These are phyloP conservation scores for Odontocerum albicorne DNA, from an alignment of 2,888 invertebrate genomes.

Conservation along the genomic window DNA sequence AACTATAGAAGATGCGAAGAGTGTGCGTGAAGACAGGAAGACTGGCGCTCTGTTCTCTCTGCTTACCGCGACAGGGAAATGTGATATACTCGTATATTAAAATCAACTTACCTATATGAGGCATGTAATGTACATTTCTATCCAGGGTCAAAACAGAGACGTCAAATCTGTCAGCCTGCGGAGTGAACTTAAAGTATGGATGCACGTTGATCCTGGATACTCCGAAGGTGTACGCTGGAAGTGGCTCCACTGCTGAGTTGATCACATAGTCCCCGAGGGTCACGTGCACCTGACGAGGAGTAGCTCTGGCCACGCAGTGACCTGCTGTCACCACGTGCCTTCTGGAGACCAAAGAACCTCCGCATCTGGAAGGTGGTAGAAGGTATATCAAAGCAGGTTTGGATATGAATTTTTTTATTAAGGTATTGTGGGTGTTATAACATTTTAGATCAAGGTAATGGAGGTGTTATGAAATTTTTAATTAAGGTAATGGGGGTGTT, in stretches of 20 bases:
- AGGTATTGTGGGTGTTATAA: too few species aligned
- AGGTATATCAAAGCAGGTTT: slow-evolving; percentile 5
- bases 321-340: slow-evolving; percentile 93
- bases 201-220: slow-evolving; percentile 89
- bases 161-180: slow-evolving; percentile 89
- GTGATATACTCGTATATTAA: too few species aligned
- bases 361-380: slow-evolving; percentile 66
- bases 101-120: slow-evolving; percentile 74
- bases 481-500: too few species aligned
- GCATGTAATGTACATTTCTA: slow-evolving; percentile 86
- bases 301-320: slow-evolving; percentile 90
- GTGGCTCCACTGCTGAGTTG: slow-evolving; percentile 87
- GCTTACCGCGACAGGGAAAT: too few species aligned
- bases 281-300: slow-evolving; percentile 88
- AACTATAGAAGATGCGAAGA: too few species aligned
- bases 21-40: too few species aligned
- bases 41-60: too few species aligned
- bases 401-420: too few species aligned
- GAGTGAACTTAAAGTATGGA: slow-evolving; percentile 91
- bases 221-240: slow-evolving; percentile 90
- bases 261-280: slow-evolving; percentile 92
- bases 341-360: slow-evolving; percentile 87
- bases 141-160: slow-evolving; percentile 88
- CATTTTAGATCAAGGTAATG: too few species aligned
- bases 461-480: too few species aligned